phyloP scores from a whole-genome alignment of 2,888 invertebrate species.

The Rhamphomyia laevipes region DNA sequence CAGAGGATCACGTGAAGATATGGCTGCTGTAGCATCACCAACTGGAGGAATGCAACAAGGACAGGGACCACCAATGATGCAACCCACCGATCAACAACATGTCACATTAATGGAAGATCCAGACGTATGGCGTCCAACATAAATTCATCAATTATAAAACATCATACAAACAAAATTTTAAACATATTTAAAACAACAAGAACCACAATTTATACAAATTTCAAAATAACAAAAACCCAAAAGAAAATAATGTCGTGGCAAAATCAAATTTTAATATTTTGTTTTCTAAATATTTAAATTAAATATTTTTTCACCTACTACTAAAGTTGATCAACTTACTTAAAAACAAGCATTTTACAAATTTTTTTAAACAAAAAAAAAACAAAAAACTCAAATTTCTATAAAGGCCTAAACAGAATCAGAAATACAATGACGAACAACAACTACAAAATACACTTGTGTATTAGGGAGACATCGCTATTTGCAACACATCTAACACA shows the following conservation, averaged over 20 bases:
- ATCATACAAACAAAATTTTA: neutral
- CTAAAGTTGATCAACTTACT: too few relatives aligned
- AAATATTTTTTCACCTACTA: too few relatives aligned
- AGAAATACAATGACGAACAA: too few relatives aligned
- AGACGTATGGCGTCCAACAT: constrained; percentile 87
- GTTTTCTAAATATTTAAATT: too few relatives aligned
- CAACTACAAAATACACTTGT: too few relatives aligned
- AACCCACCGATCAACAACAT: constrained; percentile 43
- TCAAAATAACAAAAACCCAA: neutral
- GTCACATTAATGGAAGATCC: constrained; percentile 86
- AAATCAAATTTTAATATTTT: too few relatives aligned
- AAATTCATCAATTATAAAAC: constrained; percentile 42
- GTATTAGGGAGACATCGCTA: too few relatives aligned
- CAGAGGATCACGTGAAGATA: constrained; percentile 75
- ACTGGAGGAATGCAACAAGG: constrained; percentile 48
- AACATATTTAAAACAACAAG: neutral
- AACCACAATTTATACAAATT: neutral
- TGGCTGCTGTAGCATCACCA: constrained; percentile 68
- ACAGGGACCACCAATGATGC: constrained; percentile 44
- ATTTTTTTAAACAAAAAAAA: too few relatives aligned
- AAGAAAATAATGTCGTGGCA: neutral
- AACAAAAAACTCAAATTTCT: too few relatives aligned
- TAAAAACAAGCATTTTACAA: too few relatives aligned
- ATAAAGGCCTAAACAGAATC: too few relatives aligned
- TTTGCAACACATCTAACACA: too few relatives aligned